A percentile compares a stretch with the other conserved stretches of the same genome.
These are phyloP conservation scores for Notothenia coriiceps DNA, from an alignment of 2,113 vertebrate species.

Conservation along the genomic window DNA sequence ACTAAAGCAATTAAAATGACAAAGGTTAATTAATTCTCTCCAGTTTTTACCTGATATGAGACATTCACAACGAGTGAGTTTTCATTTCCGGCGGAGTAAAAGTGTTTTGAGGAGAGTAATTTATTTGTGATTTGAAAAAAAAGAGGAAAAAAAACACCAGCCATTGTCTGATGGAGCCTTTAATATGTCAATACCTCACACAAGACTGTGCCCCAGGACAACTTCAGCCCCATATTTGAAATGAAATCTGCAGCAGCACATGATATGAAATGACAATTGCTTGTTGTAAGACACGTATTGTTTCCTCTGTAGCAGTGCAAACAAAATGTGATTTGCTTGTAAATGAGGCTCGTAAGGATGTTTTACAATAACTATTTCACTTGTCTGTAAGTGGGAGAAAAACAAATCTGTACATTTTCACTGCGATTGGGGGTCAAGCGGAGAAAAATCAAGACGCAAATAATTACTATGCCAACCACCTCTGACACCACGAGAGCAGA, in stretches of 20 bases:
- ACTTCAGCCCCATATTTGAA: slow-evolving; percentile 47
- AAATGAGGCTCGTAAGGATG: slow-evolving; percentile 29
- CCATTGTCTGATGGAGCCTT: slow-evolving; percentile 71
- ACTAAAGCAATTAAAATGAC: slow-evolving; percentile 85
- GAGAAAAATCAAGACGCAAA: slow-evolving; percentile 60
- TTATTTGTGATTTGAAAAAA: slow-evolving; percentile 72
- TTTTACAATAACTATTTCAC: slow-evolving; percentile 25
- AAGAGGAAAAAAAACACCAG: slow-evolving; percentile 26
- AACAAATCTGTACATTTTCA: slow-evolving; percentile 12
- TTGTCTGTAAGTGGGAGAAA: neutral
- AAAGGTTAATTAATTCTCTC: slow-evolving; percentile 85
- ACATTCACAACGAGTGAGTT: slow-evolving; percentile 74
- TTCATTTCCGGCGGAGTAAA: slow-evolving; percentile 78
- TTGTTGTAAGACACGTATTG: slow-evolving; percentile 32
- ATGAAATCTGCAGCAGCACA: slow-evolving; percentile 66
- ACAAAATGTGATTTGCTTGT: slow-evolving; percentile 46
- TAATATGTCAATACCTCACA: slow-evolving; percentile 72
- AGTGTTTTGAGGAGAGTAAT: slow-evolving; percentile 76
- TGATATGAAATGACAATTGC: slow-evolving; percentile 59
- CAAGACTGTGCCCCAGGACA: slow-evolving; percentile 56
- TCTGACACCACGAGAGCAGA: slow-evolving; percentile 74
- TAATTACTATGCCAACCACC: slow-evolving; percentile 76
- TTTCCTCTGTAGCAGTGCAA: slow-evolving; percentile 10
- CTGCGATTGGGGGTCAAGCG: slow-evolving; percentile 37
- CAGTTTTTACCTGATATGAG: slow-evolving; percentile 81